phyloP scores from a whole-genome alignment of 2,113 vertebrate species.

The Athene noctua region DNA sequence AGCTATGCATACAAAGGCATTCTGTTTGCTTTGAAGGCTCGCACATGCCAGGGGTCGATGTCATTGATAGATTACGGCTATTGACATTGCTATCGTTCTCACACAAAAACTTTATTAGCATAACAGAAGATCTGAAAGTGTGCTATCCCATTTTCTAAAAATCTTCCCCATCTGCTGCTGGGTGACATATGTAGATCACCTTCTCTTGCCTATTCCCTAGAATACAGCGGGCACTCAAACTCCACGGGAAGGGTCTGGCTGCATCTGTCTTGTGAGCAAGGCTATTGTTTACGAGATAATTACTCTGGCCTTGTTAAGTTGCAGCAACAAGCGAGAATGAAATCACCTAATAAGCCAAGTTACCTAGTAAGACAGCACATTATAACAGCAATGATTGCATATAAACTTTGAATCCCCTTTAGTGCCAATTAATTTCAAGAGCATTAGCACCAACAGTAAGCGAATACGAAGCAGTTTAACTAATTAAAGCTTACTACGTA shows the following conservation, averaged over 20 bases:
- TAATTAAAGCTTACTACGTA: slow-evolving; percentile 54
- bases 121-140: slow-evolving; percentile 18
- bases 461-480: slow-evolving; percentile 31
- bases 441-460: slow-evolving; percentile 58
- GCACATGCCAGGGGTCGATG: slow-evolving; percentile 68
- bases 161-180: slow-evolving; percentile 25
- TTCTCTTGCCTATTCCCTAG: background rate
- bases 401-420: slow-evolving; percentile 44
- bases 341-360: slow-evolving; percentile 40
- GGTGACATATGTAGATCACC: background rate
- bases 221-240: background rate
- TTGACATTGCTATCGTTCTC: slow-evolving; percentile 54
- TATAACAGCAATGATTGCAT: slow-evolving; percentile 7
- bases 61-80: slow-evolving; percentile 66
- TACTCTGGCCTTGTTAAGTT: slow-evolving; percentile 36
- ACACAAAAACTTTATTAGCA: slow-evolving; percentile 74
- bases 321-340: slow-evolving; percentile 5
- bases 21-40: slow-evolving; percentile 79
- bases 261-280: background rate
- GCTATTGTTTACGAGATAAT: slow-evolving; percentile 21
- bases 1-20: slow-evolving; percentile 68
- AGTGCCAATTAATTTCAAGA: slow-evolving; percentile 57
- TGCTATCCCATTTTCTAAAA: background rate
- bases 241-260: background rate
- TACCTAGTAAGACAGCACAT: slow-evolving; percentile 37